phyloP scores from a whole-genome alignment of 2,888 invertebrate species.

The Aphrophora alni region DNA sequence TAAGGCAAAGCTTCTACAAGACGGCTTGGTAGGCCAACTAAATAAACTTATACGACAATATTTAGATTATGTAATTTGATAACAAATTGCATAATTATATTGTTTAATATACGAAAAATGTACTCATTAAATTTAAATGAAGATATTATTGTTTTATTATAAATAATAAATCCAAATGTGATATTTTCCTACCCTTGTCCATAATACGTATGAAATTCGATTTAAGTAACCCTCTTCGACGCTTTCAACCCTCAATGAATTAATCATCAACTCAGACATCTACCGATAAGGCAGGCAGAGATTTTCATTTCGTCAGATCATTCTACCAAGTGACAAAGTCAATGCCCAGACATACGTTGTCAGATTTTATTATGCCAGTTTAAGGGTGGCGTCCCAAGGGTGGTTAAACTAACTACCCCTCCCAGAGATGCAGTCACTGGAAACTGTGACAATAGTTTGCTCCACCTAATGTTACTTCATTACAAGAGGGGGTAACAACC shows the following conservation, averaged over 20 bases:
- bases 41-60: too few species aligned
- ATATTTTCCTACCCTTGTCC: neutral
- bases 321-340: neutral
- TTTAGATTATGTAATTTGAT: too few species aligned
- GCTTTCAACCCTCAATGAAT: neutral
- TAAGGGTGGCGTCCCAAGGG: neutral
- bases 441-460: neutral
- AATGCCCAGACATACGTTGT: neutral
- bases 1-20: too few species aligned
- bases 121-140: too few species aligned
- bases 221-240: neutral
- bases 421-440: neutral
- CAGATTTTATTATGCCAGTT: neutral
- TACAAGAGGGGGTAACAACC: neutral
- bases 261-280: neutral
- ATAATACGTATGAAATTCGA: neutral
- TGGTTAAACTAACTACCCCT: neutral
- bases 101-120: too few species aligned
- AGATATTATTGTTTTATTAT: too few species aligned
- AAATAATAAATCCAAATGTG: too few species aligned
- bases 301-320: slow-evolving; percentile 2
- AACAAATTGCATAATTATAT: too few species aligned
- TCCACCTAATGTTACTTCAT: neutral
- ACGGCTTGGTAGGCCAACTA: too few species aligned
- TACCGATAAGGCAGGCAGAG: neutral